Conservation (phyloP, 2,797 vertebrate species). For the Falco concolor region DNA sequence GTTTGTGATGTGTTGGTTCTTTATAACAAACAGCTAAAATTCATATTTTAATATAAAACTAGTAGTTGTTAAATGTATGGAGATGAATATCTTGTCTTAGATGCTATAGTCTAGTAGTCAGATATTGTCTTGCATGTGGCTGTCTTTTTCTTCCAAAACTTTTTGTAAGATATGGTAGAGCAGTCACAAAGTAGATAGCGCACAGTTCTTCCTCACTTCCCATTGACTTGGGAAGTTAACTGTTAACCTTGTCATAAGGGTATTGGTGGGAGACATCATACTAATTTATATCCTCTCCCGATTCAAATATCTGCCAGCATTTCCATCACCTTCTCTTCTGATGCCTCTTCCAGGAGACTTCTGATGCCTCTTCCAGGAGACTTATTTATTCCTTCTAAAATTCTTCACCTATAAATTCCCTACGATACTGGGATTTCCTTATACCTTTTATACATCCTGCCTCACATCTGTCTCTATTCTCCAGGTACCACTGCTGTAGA, state of each 20-base stretch:
- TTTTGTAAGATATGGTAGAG: neutral
- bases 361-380: neutral
- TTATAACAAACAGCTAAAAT: neutral
- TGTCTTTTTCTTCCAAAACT: neutral
- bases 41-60: neutral
- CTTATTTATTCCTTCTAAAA: neutral
- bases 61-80: neutral
- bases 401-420: neutral
- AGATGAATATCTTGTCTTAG: neutral
- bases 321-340: neutral
- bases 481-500: neutral
- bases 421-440: rapidly evolving
- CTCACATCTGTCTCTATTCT: neutral
- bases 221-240: neutral
- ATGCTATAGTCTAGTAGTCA: neutral
- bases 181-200: neutral
- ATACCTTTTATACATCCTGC: neutral
- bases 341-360: neutral
- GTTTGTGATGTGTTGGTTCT: neutral
- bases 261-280: neutral
- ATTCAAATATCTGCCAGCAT: neutral
- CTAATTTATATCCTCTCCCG: neutral
- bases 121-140: neutral
- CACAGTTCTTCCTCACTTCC: neutral
- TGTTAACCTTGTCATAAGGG: neutral